phyloP scores from a whole-genome alignment of 1,140 invertebrate genomes.

The Ericerus pela region DNA sequence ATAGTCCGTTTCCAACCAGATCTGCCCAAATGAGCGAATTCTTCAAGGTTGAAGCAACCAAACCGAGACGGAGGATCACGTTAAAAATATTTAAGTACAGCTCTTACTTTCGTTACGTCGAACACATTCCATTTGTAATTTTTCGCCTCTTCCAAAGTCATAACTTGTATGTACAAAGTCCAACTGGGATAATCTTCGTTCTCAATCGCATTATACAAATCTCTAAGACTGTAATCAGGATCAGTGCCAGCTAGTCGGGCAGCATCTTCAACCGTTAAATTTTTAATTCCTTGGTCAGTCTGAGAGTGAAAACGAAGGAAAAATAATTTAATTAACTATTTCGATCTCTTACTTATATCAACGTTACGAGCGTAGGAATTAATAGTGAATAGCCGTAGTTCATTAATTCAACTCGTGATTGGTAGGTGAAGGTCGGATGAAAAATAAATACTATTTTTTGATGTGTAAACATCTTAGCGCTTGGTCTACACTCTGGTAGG shows the following conservation, averaged over 20 bases:
- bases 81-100: too few species aligned
- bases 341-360: too few species aligned
- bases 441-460: too few species aligned
- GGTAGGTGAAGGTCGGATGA: too few species aligned
- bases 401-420: too few species aligned
- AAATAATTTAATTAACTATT: too few species aligned
- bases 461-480: too few species aligned
- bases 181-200: conserved; percentile 64
- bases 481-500: too few species aligned
- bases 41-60: too few species aligned
- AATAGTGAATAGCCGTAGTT: too few species aligned
- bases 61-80: too few species aligned
- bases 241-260: conserved; percentile 50
- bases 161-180: conserved; percentile 60
- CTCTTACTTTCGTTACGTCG: conserved; percentile 71
- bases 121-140: conserved; percentile 73
- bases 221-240: conserved; percentile 74
- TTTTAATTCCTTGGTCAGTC: conserved; percentile 78
- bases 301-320: conserved; percentile 28
- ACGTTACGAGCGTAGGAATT: too few species aligned
- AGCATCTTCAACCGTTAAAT: conserved; percentile 55
- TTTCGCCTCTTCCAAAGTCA: conserved; percentile 55
- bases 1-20: conserved; percentile 80
- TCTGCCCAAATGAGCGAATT: conserved; percentile 26
- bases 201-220: conserved; percentile 80